These are phyloP conservation scores for Synergus japonicus DNA, from an alignment of 2,888 invertebrate species.

Conservation along the genomic window DNA sequence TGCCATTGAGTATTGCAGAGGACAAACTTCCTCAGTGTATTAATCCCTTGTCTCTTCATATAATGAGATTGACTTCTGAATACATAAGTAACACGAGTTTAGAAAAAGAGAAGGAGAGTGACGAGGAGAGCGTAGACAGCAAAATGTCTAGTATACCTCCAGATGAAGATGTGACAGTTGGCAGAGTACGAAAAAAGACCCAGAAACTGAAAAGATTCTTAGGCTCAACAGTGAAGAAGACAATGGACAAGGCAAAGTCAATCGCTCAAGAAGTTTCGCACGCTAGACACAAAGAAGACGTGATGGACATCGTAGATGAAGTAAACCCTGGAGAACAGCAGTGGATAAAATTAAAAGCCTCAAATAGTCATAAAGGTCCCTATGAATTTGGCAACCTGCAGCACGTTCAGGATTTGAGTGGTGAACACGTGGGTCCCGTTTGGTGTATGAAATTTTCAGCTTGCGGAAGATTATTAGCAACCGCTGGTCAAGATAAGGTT, in stretches of 20 bases:
- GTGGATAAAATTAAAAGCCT: conserved; percentile 93
- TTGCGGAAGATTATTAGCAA: conserved; percentile 96
- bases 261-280: conserved; percentile 93
- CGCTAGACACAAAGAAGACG: conserved; percentile 91
- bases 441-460: conserved; percentile 99
- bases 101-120: conserved; percentile 86
- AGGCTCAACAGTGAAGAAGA: conserved; percentile 93
- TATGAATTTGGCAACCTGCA: conserved; percentile 96
- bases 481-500: conserved; percentile 97
- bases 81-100: conserved; percentile 86
- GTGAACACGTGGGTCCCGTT: conserved; percentile 94
- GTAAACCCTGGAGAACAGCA: conserved; percentile 85
- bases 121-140: conserved; percentile 86
- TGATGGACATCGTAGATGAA: conserved; percentile 90
- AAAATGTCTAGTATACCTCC: conserved; percentile 81
- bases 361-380: conserved; percentile 97
- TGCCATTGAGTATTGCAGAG: conserved; percentile 96
- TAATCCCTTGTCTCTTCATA: conserved; percentile 96
- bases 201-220: conserved; percentile 87
- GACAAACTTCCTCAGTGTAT: conserved; percentile 94
- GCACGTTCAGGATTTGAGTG: conserved; percentile 91
- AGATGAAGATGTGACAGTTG: conserved; percentile 78
- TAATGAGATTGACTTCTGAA: conserved; percentile 94
- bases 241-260: conserved; percentile 93
- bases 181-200: conserved; percentile 79